Evolutionary conservation across 2,888 invertebrate species (phyloP).

Genomic region (Eupeodes latifasciatus): DNA sequence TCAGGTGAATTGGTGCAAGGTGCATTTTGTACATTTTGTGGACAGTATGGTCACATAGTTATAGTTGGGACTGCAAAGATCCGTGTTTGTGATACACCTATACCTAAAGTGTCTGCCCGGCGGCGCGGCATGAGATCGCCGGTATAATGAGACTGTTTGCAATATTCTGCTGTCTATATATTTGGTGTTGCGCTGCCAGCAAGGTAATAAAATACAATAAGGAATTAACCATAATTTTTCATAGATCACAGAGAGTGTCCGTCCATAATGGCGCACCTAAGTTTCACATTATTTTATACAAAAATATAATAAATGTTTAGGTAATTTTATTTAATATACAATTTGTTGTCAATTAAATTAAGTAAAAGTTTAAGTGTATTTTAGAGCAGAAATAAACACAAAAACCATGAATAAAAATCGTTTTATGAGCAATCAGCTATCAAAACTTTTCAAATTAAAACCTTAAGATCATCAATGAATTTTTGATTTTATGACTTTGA

Average conservation of each 20-base stretch:
- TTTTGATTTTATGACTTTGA: too few species aligned
- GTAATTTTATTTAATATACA: constrained; percentile 2
- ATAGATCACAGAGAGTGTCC: neutral
- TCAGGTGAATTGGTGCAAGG: constrained; percentile 26
- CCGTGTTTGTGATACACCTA: constrained; percentile 5
- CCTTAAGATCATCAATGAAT: too few species aligned
- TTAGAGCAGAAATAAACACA: too few species aligned
- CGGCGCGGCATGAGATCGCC: neutral
- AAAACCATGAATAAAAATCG: too few species aligned
- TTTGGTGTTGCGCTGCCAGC: neutral
- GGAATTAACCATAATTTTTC: neutral
- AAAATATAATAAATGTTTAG: neutral
- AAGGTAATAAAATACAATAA: constrained; percentile 10
- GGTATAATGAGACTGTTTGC: neutral
- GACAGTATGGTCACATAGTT: neutral
- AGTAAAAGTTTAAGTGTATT: neutral
- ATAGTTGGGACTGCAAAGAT: neutral
- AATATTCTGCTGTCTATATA: neutral
- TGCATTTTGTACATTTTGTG: constrained; percentile 1
- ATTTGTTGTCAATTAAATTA: constrained; percentile 9
- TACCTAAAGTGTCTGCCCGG: too few species aligned
- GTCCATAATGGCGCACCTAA: neutral
- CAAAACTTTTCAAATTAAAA: too few species aligned
- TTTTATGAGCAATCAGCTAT: too few species aligned
- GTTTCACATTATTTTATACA: neutral